A percentile compares a stretch with the other conserved stretches of the same genome.
Evolutionary conservation across 2,888 invertebrate genomes (phyloP).

Genomic region (Leptopilina syphax): DNA sequence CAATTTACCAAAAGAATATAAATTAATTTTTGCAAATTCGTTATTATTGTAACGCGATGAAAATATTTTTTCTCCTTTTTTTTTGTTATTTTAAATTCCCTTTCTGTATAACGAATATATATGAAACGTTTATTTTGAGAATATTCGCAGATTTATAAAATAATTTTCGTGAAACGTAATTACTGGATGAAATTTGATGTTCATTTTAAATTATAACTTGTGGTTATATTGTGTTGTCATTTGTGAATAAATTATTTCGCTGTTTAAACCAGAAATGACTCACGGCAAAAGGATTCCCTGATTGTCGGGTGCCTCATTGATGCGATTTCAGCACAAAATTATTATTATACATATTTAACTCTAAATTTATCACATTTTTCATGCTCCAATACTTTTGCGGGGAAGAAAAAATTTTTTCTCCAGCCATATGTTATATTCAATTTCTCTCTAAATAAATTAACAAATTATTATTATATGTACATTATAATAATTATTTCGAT

Average conservation of each 20-base stretch:
- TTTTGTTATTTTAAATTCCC: too few species aligned
- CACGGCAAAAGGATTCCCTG: constrained; percentile 18
- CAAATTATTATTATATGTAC: too few species aligned
- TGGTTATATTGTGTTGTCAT: constrained; percentile 18
- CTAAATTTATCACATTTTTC: constrained; percentile 12
- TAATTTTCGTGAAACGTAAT: constrained; percentile 17
- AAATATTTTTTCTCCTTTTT: too few species aligned
- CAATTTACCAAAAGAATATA: too few species aligned
- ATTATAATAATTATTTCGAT: too few species aligned
- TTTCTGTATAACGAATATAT: too few species aligned
- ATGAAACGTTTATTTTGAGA: not conserved
- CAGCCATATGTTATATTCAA: too few species aligned
- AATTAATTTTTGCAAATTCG: too few species aligned
- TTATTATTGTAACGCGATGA: too few species aligned
- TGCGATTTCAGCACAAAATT: constrained; percentile 17
- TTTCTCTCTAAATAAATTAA: too few species aligned
- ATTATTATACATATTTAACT: constrained; percentile 21
- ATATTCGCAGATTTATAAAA: not conserved
- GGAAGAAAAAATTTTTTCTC: not conserved
- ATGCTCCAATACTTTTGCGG: not conserved
- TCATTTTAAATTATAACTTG: constrained; percentile 21
- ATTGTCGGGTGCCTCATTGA: constrained; percentile 9
- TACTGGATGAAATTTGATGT: constrained; percentile 28
- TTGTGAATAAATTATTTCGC: constrained; percentile 35
- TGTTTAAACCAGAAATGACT: constrained; percentile 24